Conservation (phyloP, 2,797 vertebrate genomes). For the Basileuterus tristriatus region DNA sequence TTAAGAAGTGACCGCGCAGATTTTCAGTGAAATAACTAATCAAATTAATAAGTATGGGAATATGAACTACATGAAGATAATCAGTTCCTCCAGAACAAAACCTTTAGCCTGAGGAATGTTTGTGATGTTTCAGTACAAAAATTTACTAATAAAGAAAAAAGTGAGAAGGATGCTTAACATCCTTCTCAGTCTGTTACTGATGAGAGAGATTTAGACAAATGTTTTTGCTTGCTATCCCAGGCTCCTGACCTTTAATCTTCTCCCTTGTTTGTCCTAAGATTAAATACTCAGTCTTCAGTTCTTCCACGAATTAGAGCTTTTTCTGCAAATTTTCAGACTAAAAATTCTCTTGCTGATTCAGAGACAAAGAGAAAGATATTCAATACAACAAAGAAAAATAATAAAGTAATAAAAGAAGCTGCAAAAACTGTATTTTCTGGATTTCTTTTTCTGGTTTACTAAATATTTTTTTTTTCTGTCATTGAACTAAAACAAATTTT, state of each 20-base stretch:
- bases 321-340: not conserved
- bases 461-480: not conserved
- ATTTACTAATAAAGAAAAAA: not conserved
- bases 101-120: not conserved
- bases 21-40: not conserved
- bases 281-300: not conserved
- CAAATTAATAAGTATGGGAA: not conserved
- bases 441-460: not conserved
- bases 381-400: not conserved
- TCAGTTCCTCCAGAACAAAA: not conserved
- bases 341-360: not conserved
- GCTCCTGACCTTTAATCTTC: not conserved
- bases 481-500: not conserved
- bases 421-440: not conserved
- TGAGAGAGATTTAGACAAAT: slow-evolving; percentile 65
- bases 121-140: not conserved
- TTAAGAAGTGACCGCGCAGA: not conserved
- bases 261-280: not conserved
- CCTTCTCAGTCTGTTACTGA: slow-evolving; percentile 55
- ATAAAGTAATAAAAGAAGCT: not conserved
- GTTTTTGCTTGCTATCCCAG: not conserved
- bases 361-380: not conserved
- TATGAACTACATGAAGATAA: not conserved
- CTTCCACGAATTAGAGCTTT: not conserved
- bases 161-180: slow-evolving; percentile 49